Evolutionary conservation across 2,113 vertebrate genomes (phyloP), one percentile per base, ranked within the genome.

Genomic region (Oostethus manadensis): DNA sequence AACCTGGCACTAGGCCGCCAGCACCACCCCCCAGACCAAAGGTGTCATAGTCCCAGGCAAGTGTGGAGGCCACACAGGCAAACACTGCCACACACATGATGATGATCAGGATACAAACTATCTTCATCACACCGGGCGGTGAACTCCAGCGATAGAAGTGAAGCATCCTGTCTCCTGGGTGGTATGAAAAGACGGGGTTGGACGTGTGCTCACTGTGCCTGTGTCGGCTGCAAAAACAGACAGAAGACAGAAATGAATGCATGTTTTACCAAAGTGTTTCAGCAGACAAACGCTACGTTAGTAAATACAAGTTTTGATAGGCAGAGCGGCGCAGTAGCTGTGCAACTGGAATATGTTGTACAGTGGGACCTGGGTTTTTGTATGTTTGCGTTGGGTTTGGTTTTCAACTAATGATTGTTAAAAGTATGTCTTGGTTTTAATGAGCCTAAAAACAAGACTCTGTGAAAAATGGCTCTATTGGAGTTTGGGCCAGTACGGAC

Each of bases 91-190:
- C 88, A 50, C 91, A 94, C 89, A 95, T 85, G 68, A 96, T 86
- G 29, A 94, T 88, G 63, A 95, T 86, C 58, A 96, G 88, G 79
- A 96, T 86, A 1, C 84, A 82, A 49, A 96, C 49, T 35, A 96
- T 95, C 84, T 93, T 93, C 80, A 96, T 95, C 61, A 95, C 91
- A n/a, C 94, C 94, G 0, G 94, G 94, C 1, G 93, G 92, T 0
- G 94, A 96, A 0, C 80, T 90, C 93, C 94, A 96, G 62, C 79
- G 88, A 75, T 95, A 95, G 73, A 88, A 95, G 56, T 91, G 91
- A 44, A 93, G 89, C 53, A 90, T 59, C 56, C 92, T 82, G 15
- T 94, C 91, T 8, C 88, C 84, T 0, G 87, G 88, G 71, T 93
- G 92, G 78, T 91, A 90, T 13, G 93, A 90, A 53, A 86, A 91